phyloP scores from a whole-genome alignment of 2,113 vertebrate genomes.

The Myotis yumanensis region DNA sequence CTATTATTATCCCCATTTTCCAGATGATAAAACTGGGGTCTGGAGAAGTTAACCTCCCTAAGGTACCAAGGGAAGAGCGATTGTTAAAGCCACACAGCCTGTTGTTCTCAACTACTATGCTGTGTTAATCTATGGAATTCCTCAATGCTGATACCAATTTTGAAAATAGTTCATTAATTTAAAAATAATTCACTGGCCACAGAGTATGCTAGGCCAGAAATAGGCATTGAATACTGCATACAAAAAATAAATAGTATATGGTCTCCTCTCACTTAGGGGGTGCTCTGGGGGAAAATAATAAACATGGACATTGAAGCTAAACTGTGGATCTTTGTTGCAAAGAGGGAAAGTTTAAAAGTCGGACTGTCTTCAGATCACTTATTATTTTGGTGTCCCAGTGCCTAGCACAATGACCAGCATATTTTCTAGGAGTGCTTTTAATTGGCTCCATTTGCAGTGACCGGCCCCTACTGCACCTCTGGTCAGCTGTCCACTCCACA shows the following conservation, averaged over 20 bases:
- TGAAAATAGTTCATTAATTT: conserved; percentile 1
- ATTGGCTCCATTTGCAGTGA: not conserved
- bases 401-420: not conserved
- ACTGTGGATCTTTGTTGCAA: not conserved
- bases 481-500: not conserved
- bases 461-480: accelerated
- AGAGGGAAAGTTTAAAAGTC: not conserved
- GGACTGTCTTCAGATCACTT: not conserved
- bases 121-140: not conserved
- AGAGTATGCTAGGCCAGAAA: not conserved
- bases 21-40: not conserved
- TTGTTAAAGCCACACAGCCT: not conserved
- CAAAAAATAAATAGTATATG: not conserved
- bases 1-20: not conserved
- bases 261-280: not conserved
- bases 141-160: not conserved
- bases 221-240: not conserved
- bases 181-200: not conserved
- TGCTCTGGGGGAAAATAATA: not conserved
- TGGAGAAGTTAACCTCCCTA: not conserved
- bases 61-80: not conserved
- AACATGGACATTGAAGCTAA: not conserved
- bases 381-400: not conserved
- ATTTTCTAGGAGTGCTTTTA: not conserved
- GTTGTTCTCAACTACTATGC: not conserved